Conservation (phyloP, 1,140 invertebrate species). For the Drosophila neocordata region DNA sequence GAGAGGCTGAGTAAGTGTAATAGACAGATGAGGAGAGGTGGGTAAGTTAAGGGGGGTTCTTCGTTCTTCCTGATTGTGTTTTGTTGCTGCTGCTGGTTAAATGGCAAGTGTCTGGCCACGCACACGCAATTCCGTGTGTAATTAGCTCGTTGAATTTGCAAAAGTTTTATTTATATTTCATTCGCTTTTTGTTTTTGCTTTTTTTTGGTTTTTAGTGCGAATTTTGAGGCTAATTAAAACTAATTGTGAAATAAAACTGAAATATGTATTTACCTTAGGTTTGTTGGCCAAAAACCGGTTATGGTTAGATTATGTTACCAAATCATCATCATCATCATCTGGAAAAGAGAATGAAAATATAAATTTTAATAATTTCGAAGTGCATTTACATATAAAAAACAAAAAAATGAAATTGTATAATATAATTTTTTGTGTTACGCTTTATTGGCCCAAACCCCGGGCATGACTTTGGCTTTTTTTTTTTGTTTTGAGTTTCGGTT, state of each 20-base stretch:
- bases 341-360: constrained; percentile 12
- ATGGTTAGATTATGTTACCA: no score
- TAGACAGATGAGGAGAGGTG: no score
- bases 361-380: constrained; percentile 41
- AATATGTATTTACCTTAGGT: not conserved
- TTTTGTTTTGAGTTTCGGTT: constrained; percentile 44
- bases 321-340: not conserved
- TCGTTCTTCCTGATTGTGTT: no score
- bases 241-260: constrained; percentile 37
- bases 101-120: constrained; percentile 16
- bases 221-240: constrained; percentile 63
- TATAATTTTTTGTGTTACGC: constrained; percentile 37
- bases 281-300: not conserved
- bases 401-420: constrained; percentile 36
- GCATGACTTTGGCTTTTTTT: constrained; percentile 26
- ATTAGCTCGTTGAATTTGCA: constrained; percentile 37
- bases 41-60: no score
- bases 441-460: constrained; percentile 63
- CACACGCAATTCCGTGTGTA: constrained; percentile 14
- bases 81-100: not conserved
- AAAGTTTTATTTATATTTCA: constrained; percentile 11
- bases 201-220: constrained; percentile 32
- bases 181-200: not conserved
- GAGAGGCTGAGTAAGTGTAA: no score
- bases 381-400: constrained; percentile 45